phyloP scores from a whole-genome alignment of 2,888 invertebrate genomes.

The Antheraea assamensis region DNA sequence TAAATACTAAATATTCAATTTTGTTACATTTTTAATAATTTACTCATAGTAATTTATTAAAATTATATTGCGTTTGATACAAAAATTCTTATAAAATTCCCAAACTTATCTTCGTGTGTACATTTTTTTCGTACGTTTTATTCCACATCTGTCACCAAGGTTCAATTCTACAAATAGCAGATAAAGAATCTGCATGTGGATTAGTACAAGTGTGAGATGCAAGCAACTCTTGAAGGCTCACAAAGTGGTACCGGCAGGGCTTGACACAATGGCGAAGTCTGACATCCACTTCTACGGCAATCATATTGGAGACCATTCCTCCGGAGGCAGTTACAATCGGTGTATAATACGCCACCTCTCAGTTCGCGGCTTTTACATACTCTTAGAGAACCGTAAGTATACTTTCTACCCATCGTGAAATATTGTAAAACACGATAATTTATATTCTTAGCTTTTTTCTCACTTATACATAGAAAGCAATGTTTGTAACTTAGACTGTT shows the following conservation, averaged over 20 bases:
- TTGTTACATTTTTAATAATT: too few relatives aligned
- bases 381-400: slow-evolving; percentile 30
- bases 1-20: too few relatives aligned
- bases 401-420: slow-evolving; percentile 16
- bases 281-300: slow-evolving; percentile 77
- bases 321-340: slow-evolving; percentile 80
- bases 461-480: neutral
- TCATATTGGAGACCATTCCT: slow-evolving; percentile 82
- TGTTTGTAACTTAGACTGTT: neutral
- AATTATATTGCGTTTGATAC: neutral
- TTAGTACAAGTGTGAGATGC: slow-evolving; percentile 57
- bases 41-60: too few relatives aligned
- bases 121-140: neutral
- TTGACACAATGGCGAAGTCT: slow-evolving; percentile 61
- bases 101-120: neutral
- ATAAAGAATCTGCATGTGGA: slow-evolving; percentile 66
- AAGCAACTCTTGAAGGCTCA: slow-evolving; percentile 60
- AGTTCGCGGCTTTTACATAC: slow-evolving; percentile 72
- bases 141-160: slow-evolving; percentile 23
- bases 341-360: slow-evolving; percentile 74
- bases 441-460: neutral
- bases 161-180: slow-evolving; percentile 55
- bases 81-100: neutral
- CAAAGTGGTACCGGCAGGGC: slow-evolving; percentile 61
- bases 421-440: neutral